These are phyloP conservation scores for Diarsia rubi DNA, from an alignment of 2,888 invertebrate genomes.

Conservation along the genomic window DNA sequence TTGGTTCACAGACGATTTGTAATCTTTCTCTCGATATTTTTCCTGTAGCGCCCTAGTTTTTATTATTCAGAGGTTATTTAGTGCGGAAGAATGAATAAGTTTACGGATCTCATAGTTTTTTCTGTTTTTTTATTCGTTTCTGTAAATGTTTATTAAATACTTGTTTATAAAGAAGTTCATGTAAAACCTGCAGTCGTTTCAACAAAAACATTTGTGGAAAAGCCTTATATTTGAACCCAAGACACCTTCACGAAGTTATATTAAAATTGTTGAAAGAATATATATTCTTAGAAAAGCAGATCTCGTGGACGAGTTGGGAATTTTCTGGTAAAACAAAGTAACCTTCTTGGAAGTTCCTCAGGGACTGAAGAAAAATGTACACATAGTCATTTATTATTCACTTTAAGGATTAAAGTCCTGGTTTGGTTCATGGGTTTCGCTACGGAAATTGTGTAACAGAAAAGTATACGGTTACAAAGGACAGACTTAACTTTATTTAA, in stretches of 20 bases:
- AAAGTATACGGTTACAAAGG: neutral
- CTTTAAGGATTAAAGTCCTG: slow-evolving; percentile 20
- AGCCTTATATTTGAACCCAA: neutral
- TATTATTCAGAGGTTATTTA: slow-evolving; percentile 64
- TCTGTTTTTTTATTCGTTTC: neutral
- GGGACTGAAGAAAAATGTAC: slow-evolving; percentile 51
- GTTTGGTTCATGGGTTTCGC: slow-evolving; percentile 13
- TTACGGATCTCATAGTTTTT: slow-evolving; percentile 24
- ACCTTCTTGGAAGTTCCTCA: slow-evolving; percentile 38
- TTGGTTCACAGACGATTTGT: slow-evolving; percentile 64
- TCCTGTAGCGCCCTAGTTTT: slow-evolving; percentile 60
- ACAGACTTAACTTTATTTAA: neutral
- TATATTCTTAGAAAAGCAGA: slow-evolving; percentile 30
- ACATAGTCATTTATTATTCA: slow-evolving; percentile 49
- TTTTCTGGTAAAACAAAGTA: slow-evolving; percentile 52
- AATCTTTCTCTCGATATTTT: slow-evolving; percentile 65
- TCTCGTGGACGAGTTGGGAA: slow-evolving; percentile 43
- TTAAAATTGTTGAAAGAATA: slow-evolving; percentile 43
- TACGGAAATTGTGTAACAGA: slow-evolving; percentile 7
- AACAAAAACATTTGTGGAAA: neutral
- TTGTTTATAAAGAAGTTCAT: too few species aligned
- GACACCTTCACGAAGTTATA: slow-evolving; percentile 10
- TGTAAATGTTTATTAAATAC: neutral
- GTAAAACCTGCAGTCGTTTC: too few species aligned
- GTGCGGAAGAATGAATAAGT: slow-evolving; percentile 53